Evolutionary conservation across 2,113 vertebrate genomes (phyloP).

Genomic region (Lepus timidus): DNA sequence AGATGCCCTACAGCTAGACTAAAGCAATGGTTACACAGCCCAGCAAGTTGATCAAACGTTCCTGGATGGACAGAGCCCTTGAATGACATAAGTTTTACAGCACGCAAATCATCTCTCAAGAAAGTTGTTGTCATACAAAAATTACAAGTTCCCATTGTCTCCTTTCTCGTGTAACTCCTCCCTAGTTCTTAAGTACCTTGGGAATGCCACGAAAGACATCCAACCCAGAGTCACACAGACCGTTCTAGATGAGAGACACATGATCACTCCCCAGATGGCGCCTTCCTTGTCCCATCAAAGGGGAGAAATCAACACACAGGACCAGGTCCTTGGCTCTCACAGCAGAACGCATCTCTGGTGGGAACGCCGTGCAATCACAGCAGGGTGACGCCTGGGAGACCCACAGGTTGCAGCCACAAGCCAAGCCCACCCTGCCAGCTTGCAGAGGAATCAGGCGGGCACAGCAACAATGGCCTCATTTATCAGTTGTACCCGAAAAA

Average conservation of each 20-base stretch:
- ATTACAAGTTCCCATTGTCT: background rate
- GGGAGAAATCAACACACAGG: background rate
- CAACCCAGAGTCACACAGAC: background rate
- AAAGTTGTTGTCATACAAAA: background rate
- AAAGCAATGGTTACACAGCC: background rate
- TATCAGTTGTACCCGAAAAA: background rate
- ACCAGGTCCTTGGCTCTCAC: background rate
- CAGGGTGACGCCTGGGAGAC: background rate
- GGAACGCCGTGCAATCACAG: background rate
- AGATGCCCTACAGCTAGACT: background rate
- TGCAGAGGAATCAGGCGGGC: background rate
- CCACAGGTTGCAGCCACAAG: fast-evolving
- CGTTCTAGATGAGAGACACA: background rate
- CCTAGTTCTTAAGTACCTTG: background rate
- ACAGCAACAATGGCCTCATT: fast-evolving
- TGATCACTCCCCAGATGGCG: too few relatives aligned
- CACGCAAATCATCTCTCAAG: background rate
- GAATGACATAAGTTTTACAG: background rate
- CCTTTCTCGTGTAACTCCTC: background rate
- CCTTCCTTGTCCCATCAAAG: fast-evolving
- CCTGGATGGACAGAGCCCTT: background rate
- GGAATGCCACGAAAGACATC: background rate
- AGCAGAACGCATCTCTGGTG: background rate
- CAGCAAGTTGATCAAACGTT: background rate
- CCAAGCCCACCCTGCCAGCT: background rate